phyloP scores from a whole-genome alignment of 2,888 invertebrate species.

The Hedychridium roseum region DNA sequence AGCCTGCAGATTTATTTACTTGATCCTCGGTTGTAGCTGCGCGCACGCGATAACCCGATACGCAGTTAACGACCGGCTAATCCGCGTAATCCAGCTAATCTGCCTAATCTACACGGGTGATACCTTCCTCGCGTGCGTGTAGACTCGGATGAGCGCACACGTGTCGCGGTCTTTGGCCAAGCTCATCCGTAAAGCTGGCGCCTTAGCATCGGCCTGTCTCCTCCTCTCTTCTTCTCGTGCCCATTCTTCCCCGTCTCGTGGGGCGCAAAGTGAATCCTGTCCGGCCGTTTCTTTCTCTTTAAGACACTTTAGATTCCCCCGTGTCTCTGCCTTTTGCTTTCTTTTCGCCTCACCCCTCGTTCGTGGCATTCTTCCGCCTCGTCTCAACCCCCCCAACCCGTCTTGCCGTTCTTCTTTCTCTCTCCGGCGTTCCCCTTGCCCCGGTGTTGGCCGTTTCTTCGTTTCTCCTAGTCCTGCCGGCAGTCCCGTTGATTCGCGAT shows the following conservation, averaged over 20 bases:
- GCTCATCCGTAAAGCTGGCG: too few relatives aligned
- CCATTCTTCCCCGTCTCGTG: too few relatives aligned
- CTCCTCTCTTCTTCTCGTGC: too few relatives aligned
- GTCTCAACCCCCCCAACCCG: neutral
- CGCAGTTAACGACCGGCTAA: constrained; percentile 6
- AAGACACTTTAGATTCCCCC: too few relatives aligned
- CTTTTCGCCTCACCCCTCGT: too few relatives aligned
- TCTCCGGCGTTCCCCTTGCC: neutral
- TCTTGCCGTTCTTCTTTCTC: neutral
- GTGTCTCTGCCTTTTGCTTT: too few relatives aligned
- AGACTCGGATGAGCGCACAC: neutral
- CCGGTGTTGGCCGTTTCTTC: neutral
- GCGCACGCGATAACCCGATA: constrained; percentile 20
- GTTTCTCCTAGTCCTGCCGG: neutral
- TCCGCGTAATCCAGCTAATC: constrained; percentile 25
- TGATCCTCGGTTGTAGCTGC: too few relatives aligned
- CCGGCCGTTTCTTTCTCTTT: too few relatives aligned
- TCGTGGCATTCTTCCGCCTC: neutral
- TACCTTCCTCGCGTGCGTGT: constrained; percentile 18
- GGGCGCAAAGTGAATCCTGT: too few relatives aligned
- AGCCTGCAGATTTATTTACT: too few relatives aligned
- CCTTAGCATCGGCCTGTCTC: too few relatives aligned
- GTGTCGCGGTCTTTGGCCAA: neutral
- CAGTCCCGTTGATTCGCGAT: constrained; percentile 22
- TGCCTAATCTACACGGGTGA: constrained; percentile 22